Conservation (phyloP, 2,888 invertebrate genomes). For the Diplolepis rosae region DNA sequence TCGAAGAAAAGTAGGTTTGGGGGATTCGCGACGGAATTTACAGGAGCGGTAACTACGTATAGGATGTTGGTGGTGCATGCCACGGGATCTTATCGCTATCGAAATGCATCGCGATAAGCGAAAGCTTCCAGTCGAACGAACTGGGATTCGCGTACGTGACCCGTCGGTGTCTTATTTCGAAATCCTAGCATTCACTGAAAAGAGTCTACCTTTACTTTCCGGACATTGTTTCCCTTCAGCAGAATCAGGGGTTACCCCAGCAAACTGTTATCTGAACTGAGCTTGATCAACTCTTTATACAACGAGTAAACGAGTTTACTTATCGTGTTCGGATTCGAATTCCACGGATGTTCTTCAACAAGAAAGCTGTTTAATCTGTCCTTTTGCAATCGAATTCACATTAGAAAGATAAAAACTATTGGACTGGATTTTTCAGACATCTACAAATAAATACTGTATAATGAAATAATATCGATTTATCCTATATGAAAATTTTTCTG, state of each 20-base stretch:
- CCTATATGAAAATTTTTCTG: too few species aligned
- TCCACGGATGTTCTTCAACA: neutral
- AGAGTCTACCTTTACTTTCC: constrained; percentile 29
- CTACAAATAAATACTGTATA: too few species aligned
- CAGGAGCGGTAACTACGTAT: constrained; percentile 17
- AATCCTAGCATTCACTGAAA: constrained; percentile 23
- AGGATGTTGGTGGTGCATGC: constrained; percentile 15
- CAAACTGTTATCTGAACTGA: constrained; percentile 2
- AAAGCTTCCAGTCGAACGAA: constrained; percentile 32
- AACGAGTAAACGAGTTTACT: constrained; percentile 11
- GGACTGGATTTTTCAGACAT: too few species aligned
- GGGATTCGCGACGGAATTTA: neutral
- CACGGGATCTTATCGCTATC: constrained; percentile 30
- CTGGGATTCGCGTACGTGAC: constrained; percentile 31
- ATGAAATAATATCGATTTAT: too few species aligned
- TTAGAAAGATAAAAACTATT: too few species aligned
- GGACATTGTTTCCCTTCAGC: constrained; percentile 30
- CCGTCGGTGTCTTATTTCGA: constrained; percentile 29
- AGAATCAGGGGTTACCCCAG: constrained; percentile 7
- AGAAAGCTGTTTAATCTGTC: neutral
- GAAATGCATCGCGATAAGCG: constrained; percentile 32
- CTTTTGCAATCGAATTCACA: neutral
- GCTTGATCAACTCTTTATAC: constrained; percentile 21
- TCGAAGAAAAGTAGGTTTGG: neutral
- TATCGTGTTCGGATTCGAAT: constrained; percentile 9